A percentile compares a stretch with the other conserved stretches of the same genome.
Evolutionary conservation across 2,113 vertebrate genomes (phyloP).

Genomic region (Morone saxatilis): DNA sequence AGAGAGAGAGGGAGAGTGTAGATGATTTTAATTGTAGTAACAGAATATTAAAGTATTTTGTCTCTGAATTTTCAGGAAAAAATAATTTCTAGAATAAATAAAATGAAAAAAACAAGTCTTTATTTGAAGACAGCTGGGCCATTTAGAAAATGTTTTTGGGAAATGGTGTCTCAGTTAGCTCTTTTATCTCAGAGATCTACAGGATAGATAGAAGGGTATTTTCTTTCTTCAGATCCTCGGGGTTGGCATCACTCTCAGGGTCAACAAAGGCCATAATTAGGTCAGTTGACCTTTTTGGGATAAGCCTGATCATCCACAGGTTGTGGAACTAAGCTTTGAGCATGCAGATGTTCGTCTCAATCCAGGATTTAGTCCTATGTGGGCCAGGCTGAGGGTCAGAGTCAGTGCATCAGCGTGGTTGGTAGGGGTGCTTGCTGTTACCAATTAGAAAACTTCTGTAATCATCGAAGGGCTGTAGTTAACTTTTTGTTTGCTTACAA

Average conservation of each 20-base stretch:
- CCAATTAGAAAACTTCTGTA: neutral
- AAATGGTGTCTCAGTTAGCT: neutral
- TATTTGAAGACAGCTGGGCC: slow-evolving; percentile 11
- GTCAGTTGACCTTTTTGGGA: neutral
- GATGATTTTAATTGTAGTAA: slow-evolving; percentile 4
- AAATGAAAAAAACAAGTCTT: slow-evolving; percentile 10
- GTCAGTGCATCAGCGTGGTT: neutral
- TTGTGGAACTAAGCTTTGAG: slow-evolving; percentile 11
- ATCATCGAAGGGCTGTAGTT: neutral
- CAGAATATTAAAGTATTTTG: slow-evolving; percentile 23
- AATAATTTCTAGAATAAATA: neutral
- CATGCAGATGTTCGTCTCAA: slow-evolving; percentile 37
- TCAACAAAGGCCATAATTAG: neutral
- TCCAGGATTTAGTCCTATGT: slow-evolving; percentile 5
- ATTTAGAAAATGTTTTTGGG: neutral
- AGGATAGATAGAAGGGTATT: neutral
- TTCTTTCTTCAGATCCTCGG: neutral
- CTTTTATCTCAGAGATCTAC: slow-evolving; percentile 6
- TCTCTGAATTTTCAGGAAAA: neutral
- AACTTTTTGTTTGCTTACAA: neutral
- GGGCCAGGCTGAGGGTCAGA: slow-evolving; percentile 2
- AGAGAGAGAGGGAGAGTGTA: neutral
- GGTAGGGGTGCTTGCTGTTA: neutral
- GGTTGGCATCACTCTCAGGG: neutral
- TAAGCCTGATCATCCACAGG: neutral